A percentile compares a stretch with the other conserved stretches of the same genome.
These are phyloP conservation scores for Sorex maritimensis DNA, from an alignment of 2,797 vertebrate species.

Conservation along the genomic window DNA sequence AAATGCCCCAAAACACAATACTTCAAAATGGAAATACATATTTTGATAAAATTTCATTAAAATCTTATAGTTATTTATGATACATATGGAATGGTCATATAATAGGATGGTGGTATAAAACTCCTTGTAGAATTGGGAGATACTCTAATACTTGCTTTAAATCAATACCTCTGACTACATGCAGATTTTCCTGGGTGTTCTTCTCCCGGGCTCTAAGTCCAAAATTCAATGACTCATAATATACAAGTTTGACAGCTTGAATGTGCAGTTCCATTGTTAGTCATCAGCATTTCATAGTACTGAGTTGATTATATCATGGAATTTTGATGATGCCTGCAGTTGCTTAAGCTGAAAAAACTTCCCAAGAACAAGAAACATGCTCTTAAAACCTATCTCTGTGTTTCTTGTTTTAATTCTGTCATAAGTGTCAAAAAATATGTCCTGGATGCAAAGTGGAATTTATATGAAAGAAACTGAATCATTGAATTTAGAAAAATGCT, in stretches of 20 bases:
- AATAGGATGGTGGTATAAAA: neutral
- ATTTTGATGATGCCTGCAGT: conserved; percentile 84
- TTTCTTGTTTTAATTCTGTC: conserved; percentile 64
- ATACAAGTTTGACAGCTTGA: conserved; percentile 71
- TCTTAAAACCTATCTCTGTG: conserved; percentile 67
- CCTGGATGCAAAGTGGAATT: neutral
- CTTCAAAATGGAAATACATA: neutral
- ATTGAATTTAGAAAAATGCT: neutral
- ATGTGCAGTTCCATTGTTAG: conserved; percentile 73
- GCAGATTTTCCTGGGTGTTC: conserved; percentile 63
- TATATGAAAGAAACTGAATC: neutral
- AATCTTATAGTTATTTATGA: neutral
- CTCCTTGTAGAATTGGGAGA: neutral
- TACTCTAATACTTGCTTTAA: neutral
- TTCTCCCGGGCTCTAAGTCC: conserved; percentile 48
- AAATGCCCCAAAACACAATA: no score
- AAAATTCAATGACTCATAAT: conserved; percentile 72
- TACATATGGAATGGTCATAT: neutral
- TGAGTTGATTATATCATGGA: conserved; percentile 75
- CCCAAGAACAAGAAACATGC: conserved; percentile 65
- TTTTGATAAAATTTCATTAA: conserved; percentile 48
- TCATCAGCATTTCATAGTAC: conserved; percentile 73
- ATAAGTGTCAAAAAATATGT: conserved; percentile 38
- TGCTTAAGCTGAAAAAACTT: conserved; percentile 61
- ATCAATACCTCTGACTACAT: neutral